phyloP scores from a whole-genome alignment of 2,797 vertebrate species.

The Momotus momota region DNA sequence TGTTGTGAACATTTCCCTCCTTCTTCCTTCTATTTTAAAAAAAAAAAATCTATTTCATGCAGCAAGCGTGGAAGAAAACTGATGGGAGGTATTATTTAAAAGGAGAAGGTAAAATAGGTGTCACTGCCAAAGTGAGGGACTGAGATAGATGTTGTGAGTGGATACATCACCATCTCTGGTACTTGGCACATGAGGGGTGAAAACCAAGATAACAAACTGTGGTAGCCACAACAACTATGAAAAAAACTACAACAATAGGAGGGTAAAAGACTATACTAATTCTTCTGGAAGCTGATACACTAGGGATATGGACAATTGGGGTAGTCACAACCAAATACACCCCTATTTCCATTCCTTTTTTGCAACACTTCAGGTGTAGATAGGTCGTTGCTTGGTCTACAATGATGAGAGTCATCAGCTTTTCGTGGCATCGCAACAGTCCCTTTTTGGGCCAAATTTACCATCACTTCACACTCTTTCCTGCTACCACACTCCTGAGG shows the following conservation, averaged over 20 bases:
- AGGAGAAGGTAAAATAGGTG: not conserved
- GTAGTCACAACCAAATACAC: not conserved
- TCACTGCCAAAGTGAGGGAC: not conserved
- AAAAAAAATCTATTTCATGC: not conserved
- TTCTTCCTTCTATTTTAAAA: not conserved
- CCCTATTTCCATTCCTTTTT: not conserved
- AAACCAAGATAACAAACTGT: not conserved
- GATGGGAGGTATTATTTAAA: not conserved
- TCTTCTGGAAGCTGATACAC: not conserved
- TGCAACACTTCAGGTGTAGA: not conserved
- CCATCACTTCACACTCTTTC: not conserved
- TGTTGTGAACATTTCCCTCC: not conserved
- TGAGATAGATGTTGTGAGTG: not conserved
- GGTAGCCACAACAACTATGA: not conserved
- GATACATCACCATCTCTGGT: not conserved
- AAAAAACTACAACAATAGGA: not conserved
- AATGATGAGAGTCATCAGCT: not conserved
- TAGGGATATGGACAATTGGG: not conserved
- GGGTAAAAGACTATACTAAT: not conserved
- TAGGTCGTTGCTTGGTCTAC: not conserved
- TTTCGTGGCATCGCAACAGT: not conserved
- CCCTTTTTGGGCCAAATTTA: not conserved
- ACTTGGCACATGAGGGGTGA: not conserved
- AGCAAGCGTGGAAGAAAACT: not conserved
- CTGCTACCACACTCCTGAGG: not conserved